Conservation (phyloP, 2,797 vertebrate species). For the Synaphobranchus kaupii region DNA sequence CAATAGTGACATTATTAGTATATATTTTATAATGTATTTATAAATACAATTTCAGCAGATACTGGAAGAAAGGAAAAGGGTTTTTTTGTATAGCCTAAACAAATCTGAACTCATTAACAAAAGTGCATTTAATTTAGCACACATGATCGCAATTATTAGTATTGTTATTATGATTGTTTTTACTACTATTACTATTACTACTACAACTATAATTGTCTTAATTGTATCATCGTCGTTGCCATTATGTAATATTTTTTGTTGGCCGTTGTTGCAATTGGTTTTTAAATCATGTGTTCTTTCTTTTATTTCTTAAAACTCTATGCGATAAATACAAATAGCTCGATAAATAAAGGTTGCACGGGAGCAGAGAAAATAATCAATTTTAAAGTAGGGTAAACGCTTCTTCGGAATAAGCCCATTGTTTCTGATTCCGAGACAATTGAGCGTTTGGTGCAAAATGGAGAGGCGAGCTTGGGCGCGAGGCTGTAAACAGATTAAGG, state of each 20-base stretch:
- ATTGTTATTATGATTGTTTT: background rate
- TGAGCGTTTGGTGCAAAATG: conserved; percentile 64
- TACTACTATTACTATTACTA: background rate
- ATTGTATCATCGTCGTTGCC: background rate
- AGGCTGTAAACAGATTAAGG: conserved; percentile 72
- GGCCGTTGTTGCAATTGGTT: background rate
- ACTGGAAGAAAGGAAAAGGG: no score
- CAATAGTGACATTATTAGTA: no score
- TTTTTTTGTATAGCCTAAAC: background rate
- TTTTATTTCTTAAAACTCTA: background rate
- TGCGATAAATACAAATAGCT: no score
- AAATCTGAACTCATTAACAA: background rate
- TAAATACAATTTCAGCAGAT: no score
- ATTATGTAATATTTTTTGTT: background rate
- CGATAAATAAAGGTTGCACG: background rate
- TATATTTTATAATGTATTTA: no score
- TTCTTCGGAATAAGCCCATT: conserved; percentile 44
- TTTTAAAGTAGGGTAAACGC: conserved; percentile 52
- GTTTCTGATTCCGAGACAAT: conserved; percentile 68
- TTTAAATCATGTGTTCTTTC: background rate
- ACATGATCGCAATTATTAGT: background rate
- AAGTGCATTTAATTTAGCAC: background rate
- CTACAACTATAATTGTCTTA: background rate
- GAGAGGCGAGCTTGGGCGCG: conserved; percentile 43
- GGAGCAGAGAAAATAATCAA: background rate